A percentile compares a stretch with the other conserved stretches of the same genome.
phyloP scores from a whole-genome alignment of 2,888 invertebrate species.

The Eupithecia insigniata region DNA sequence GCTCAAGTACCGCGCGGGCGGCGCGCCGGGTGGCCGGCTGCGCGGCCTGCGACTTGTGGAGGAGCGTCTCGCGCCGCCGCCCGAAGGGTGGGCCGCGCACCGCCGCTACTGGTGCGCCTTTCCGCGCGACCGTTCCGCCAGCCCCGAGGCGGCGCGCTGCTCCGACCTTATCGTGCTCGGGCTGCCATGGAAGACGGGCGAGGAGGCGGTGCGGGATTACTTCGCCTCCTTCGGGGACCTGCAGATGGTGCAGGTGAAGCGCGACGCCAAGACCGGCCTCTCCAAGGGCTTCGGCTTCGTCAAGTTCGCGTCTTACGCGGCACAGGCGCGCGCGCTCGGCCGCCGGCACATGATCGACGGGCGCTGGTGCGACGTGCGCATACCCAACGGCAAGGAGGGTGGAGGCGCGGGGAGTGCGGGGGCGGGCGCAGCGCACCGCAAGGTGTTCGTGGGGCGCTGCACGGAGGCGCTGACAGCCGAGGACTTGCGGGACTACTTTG shows the following conservation, averaged over 20 bases:
- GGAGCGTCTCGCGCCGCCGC: constrained; percentile 94
- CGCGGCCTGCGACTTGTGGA: constrained; percentile 95
- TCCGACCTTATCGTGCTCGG: constrained; percentile 92
- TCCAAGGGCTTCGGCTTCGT: constrained; percentile 90
- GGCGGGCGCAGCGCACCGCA: constrained; percentile 86
- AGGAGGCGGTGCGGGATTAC: constrained; percentile 89
- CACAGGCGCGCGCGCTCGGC: constrained; percentile 86
- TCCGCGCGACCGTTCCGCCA: constrained; percentile 91
- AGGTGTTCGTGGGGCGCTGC: constrained; percentile 93
- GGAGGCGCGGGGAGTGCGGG: constrained; percentile 86
- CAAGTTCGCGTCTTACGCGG: constrained; percentile 86
- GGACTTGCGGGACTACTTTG: constrained; percentile 90
- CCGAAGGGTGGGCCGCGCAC: constrained; percentile 93
- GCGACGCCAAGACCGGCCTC: constrained; percentile 84
- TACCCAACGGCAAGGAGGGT: constrained; percentile 88
- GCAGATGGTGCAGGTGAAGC: constrained; percentile 85
- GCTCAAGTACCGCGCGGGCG: constrained; percentile 87
- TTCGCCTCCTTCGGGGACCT: constrained; percentile 88
- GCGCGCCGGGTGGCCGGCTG: constrained; percentile 86
- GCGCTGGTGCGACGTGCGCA: constrained; percentile 89
- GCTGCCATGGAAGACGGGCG: constrained; percentile 90
- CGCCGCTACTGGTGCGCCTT: constrained; percentile 87
- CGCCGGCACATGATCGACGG: constrained; percentile 88
- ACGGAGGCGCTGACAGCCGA: constrained; percentile 91
- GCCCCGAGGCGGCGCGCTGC: constrained; percentile 84